These are phyloP conservation scores for Cephalopterus ornatus DNA, from an alignment of 2,113 vertebrate genomes.

Conservation along the genomic window DNA sequence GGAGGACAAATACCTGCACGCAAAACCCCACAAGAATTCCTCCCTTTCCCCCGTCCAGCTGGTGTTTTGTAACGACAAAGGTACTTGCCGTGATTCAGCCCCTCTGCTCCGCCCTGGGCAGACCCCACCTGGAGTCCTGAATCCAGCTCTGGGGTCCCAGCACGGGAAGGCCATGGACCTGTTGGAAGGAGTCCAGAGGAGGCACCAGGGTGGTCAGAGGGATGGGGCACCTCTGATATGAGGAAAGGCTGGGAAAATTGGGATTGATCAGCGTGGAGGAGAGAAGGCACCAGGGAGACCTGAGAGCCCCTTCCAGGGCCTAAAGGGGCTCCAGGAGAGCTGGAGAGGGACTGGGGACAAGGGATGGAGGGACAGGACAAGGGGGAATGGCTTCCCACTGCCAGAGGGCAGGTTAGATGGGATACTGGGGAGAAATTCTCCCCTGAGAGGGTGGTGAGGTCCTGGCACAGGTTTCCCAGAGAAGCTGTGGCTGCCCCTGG, in stretches of 20 bases:
- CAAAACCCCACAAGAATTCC: neutral
- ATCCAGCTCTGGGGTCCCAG: neutral
- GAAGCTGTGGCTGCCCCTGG: neutral
- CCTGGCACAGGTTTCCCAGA: neutral
- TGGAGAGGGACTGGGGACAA: no score
- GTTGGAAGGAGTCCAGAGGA: neutral
- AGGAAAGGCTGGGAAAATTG: neutral
- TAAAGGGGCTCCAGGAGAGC: neutral
- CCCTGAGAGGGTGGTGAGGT: neutral
- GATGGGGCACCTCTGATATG: neutral
- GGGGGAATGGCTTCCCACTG: neutral
- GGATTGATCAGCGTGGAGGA: neutral
- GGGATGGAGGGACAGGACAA: neutral
- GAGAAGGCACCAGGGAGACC: neutral
- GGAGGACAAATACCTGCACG: neutral
- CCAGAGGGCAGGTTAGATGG: neutral
- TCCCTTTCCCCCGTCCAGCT: neutral
- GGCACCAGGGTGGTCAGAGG: neutral
- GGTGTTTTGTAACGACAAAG: neutral
- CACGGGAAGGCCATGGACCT: neutral
- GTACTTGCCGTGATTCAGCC: neutral
- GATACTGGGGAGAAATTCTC: neutral
- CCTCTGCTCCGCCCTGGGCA: neutral
- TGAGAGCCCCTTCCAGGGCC: neutral
- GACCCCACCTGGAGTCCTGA: neutral